Base-by-base conservation (phyloP, 2,113 vertebrate genomes). In the Burhinus bistriatus region DNA sequence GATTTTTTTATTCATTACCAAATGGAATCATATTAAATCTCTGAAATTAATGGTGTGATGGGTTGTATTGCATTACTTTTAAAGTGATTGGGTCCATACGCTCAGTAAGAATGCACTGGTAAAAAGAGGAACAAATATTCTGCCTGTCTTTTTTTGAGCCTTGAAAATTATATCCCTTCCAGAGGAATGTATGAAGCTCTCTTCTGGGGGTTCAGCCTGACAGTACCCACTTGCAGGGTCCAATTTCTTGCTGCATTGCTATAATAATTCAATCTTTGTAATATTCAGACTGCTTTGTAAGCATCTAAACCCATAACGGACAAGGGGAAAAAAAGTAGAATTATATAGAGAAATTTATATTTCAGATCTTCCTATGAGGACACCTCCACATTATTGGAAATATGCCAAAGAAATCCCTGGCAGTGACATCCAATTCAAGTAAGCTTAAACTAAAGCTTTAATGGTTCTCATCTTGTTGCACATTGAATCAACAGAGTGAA, bases 31-130 rank as follows among this genome's bases (percentile, higher is more conserved):
- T 89, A 86, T 89, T 87, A 96, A 89, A 77, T 49, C 18, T 92
- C 40, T 78, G 80, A 95, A 95, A 95, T 73, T 93, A 93, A 94
- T 83, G 27, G 27, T 68, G 66, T 9, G 32, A 91, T 47, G 27
- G 89, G 19, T 71, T 51, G 21, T 51, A 73, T 90, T 93, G 58
- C n/a, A 82, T 89, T 96, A 55, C 11, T 81, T 94, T 73, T 81
- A 79, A 89, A 91, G n/a, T 59, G 42, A 66, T 26, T 68, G 3
- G 30, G 47, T 52, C 18, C 11, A 8, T 49, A 27, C 10, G 42
- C 7, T 55, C 5, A 6, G 36, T 51, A 89, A 62, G 32, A 93
- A 80, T 42, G 5, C 4, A 26, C 15, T 82, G 21, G 51, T 82
- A 34, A 76, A 69, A 85, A 90, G 32, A 54, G 17, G 44, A 77